These are phyloP conservation scores for Acleris cristana DNA, from an alignment of 2,888 invertebrate species.

Conservation along the genomic window DNA sequence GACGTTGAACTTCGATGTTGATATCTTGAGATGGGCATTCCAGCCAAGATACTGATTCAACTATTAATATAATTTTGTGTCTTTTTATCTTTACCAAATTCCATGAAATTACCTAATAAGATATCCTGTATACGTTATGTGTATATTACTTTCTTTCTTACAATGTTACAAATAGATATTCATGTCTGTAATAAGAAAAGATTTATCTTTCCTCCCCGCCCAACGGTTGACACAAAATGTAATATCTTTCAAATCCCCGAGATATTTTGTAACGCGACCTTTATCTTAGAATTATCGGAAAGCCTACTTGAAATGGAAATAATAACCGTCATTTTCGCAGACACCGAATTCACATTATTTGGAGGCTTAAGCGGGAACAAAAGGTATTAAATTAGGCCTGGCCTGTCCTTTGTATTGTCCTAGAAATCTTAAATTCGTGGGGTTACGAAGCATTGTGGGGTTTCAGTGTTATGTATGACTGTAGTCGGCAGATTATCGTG, in stretches of 20 bases:
- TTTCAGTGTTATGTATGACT: not conserved
- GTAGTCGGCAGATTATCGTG: not conserved
- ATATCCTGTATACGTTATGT: too few relatives aligned
- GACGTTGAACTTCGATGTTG: too few relatives aligned
- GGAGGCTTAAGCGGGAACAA: not conserved
- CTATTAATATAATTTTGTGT: too few relatives aligned
- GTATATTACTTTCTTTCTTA: too few relatives aligned
- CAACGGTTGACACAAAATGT: too few relatives aligned
- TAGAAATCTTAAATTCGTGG: not conserved
- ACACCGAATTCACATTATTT: not conserved
- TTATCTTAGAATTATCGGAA: not conserved
- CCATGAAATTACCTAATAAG: too few relatives aligned
- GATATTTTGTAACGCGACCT: not conserved
- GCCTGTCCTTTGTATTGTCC: slow-evolving; percentile 1
- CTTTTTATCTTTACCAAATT: too few relatives aligned
- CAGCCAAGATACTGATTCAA: too few relatives aligned
- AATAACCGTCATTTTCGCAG: slow-evolving; percentile 2
- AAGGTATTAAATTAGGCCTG: slow-evolving; percentile 1
- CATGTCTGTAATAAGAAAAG: too few relatives aligned
- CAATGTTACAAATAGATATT: too few relatives aligned
- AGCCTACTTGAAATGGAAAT: slow-evolving; percentile 11
- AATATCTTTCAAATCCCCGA: not conserved
- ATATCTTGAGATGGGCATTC: too few relatives aligned
- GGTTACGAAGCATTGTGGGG: not conserved
- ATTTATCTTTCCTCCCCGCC: too few relatives aligned